Evolutionary conservation across 1,140 invertebrate genomes (phyloP), one percentile per base, ranked within the genome.

Genomic region (Anthonomus grandis): DNA sequence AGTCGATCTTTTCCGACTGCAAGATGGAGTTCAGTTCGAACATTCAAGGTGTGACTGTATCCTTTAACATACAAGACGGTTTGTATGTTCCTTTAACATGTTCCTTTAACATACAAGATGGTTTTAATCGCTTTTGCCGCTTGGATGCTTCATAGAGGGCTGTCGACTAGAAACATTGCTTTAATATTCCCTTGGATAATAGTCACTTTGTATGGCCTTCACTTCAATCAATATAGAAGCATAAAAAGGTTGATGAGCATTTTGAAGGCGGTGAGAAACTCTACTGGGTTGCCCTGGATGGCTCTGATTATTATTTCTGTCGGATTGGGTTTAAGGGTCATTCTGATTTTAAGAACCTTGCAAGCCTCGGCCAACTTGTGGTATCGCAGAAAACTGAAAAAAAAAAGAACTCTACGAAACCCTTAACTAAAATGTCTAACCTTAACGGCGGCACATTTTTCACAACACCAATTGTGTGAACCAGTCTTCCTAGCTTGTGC

Each of bases 351-450:
- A 31, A 57, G 64, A 55, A 59, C 61, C 4, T 36, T 64, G 17
- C 62, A 64, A 49, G 45, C 64, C 22, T 62, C 57, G 6, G 48
- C 59, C 38, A 59, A 66, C 24, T 50, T 66, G 10, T 66, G 64
- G 63, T 66, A 63, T 36, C 42, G 57, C 38, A 64, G 55, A 31
- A 64, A 64, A 51, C 36, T 64, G 38, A 56, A 60, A 52, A n/a
- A n/a, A n/a, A n/a, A 60, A 66, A 48, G 62, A 66, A 54, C 34
- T 64, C 19, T 65, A 63, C 15, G 37, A 59, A 42, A 45, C 59
- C 19, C 21, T 52, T 15, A 59, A 39, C 22, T 53, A 25, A 49
- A 18, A 38, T 41, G n/a, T n/a, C n/a, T n/a, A n/a, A n/a, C n/a
- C n/a, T n/a, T n/a, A n/a, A n/a, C n/a, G n/a, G n/a, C n/a, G n/a